phyloP scores from a whole-genome alignment of 2,888 invertebrate genomes.

The Caenorhabditis drosophilae region DNA sequence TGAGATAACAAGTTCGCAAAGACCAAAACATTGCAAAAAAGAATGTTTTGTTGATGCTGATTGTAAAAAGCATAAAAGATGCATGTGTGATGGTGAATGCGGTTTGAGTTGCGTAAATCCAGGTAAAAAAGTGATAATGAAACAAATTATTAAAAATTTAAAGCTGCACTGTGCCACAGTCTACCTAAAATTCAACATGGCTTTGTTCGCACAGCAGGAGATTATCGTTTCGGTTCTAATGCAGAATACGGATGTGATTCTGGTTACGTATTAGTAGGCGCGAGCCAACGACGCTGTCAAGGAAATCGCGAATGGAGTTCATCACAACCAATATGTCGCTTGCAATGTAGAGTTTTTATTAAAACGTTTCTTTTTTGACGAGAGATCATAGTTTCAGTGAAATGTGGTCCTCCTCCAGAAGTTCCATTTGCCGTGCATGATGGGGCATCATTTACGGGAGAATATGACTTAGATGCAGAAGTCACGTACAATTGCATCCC shows the following conservation, averaged over 20 bases:
- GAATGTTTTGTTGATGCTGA: slow-evolving; percentile 87
- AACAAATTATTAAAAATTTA: slow-evolving; percentile 9
- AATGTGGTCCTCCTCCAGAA: slow-evolving; percentile 71
- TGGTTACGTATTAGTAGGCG: slow-evolving; percentile 71
- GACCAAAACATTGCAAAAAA: slow-evolving; percentile 44
- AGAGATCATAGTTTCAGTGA: slow-evolving; percentile 66
- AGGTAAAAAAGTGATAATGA: slow-evolving; percentile 74
- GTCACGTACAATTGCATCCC: slow-evolving; percentile 83
- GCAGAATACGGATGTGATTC: slow-evolving; percentile 70
- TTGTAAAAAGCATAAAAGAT: slow-evolving; percentile 85
- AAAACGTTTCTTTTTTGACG: neutral
- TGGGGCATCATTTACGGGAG: slow-evolving; percentile 74
- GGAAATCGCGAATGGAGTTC: slow-evolving; percentile 72
- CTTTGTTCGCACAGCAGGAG: slow-evolving; percentile 67
- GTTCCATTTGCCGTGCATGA: slow-evolving; percentile 76
- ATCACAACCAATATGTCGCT: slow-evolving; percentile 70
- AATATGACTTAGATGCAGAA: slow-evolving; percentile 65
- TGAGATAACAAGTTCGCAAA: slow-evolving; percentile 20
- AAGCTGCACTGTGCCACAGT: slow-evolving; percentile 69
- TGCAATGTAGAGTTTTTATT: slow-evolving; percentile 50
- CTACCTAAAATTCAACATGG: slow-evolving; percentile 69
- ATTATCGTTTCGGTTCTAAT: slow-evolving; percentile 65
- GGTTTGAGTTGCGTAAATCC: slow-evolving; percentile 97
- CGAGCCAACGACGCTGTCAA: slow-evolving; percentile 71
- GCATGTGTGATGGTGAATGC: slow-evolving; percentile 91